Base-by-base conservation (phyloP, 2,888 invertebrate species). In the Augiades crinisus region DNA sequence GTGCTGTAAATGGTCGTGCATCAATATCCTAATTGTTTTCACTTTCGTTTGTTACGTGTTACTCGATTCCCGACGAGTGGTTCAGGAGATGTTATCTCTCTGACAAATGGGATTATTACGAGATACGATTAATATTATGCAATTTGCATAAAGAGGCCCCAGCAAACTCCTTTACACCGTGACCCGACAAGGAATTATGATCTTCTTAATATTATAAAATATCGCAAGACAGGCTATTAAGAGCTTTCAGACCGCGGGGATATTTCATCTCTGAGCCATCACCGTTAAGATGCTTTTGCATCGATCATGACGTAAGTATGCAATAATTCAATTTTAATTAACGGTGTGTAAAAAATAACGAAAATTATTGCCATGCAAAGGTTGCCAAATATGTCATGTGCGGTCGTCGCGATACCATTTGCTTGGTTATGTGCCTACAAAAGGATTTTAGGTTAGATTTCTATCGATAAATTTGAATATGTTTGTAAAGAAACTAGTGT, bases 1-100 rank as follows among this genome's bases (percentile, higher is more conserved):
- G 19, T 5, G 5, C 3, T 27, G n/a, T 56, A 54, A 50, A 64
- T 68, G 75, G 75, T 68, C 68, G 72, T 63, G 70, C 72, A 58
- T 58, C 60, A 67, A 76, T 73, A 74, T 70, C 74, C 78, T 82
- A 82, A 84, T 83, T 85, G 78, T 83, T 84, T 83, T 81, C 78
- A 72, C 82, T 85, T 84, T 84, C 75, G 62, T 70, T 71, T 71
- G 70, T 81, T 81, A 75, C 78, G 75, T 74, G 5, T 19, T 2
- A 8, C n/a, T 60, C 61, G 67, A 77, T 80, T 78, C 71, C 50
- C 43, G 57, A 61, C 62, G 61, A 64, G 66, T 65, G 65, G 60
- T 64, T 64, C 62, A 58, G 55, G 63, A 67, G 81, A 86, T 82
- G 58, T 60, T 81, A 85, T 86, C 86, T 72, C 56, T 63, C 65